Evolutionary conservation across 2,797 vertebrate genomes (phyloP), one percentile per base, ranked within the genome.

Genomic region (Tiaroga cobitis): DNA sequence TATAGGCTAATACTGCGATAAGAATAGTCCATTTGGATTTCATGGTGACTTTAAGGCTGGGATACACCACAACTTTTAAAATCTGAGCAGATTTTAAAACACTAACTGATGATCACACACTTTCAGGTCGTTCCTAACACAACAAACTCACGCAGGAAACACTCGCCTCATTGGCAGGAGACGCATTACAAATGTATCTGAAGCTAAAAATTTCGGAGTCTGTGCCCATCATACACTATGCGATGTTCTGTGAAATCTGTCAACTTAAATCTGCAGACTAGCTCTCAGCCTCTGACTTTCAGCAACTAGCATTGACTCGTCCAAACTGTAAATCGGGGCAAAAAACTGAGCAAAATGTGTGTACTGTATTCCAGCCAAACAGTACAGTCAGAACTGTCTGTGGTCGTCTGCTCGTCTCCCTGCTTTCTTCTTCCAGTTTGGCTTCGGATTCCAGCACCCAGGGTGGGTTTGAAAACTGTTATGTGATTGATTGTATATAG

Each of bases 401-500:
- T 43, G 82, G 74, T 70, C 19, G 29, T 34, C 63, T 80, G 41
- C 69, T 83, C 78, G 88, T 80, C 61, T 81, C 72, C 54, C 85
- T 81, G 81, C 73, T 72, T 75, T 74, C 26, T 82, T 73, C 63
- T 87, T 83, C 63, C 56, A 83, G 51, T 54, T 46, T 75, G 59
- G n/a, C 51, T 56, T 56, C 61, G 32, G 19, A 34, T 79, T 80
- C 67, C 69, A 83, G 11, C 73, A 82, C 65, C 69, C 61, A 46
- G 75, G 69, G 29, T 83, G 78, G 84, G 81, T 67, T 49, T 37
- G 54, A 86, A 79, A 85, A 37, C 80, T n/a, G 86, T 51, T 43
- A 88, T 89, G 79, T 83, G 80, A 87, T 83, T 26, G 81, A 89
- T 84, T 94, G 92, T 94, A 87, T 89, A 90, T 89, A 65, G 90